A percentile compares a stretch with the other conserved stretches of the same genome.
Evolutionary conservation across 2,113 vertebrate species (phyloP).

Genomic region (Columba livia): DNA sequence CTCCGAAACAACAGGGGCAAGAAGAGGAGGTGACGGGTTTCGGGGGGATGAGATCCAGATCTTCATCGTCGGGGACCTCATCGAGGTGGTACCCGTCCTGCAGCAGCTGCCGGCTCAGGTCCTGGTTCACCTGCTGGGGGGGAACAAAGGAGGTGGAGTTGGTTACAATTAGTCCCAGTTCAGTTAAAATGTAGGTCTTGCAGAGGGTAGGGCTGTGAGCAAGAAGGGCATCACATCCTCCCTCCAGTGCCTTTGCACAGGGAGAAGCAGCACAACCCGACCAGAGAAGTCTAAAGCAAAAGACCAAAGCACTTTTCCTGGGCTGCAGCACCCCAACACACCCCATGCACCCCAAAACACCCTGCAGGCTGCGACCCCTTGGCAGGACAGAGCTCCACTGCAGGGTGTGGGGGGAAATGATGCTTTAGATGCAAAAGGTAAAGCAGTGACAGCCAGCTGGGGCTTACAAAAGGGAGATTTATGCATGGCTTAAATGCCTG

Average conservation of each 20-base stretch:
- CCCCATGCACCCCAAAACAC: not conserved
- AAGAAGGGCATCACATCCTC: not conserved
- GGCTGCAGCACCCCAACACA: not conserved
- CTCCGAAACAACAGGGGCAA: slow-evolving; percentile 82
- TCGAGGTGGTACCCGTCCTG: slow-evolving; percentile 95
- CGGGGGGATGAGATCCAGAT: slow-evolving; percentile 94
- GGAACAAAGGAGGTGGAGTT: not conserved
- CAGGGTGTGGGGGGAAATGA: not conserved
- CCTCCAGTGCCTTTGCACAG: not conserved
- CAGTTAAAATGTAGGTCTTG: not conserved
- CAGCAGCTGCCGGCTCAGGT: slow-evolving; percentile 90
- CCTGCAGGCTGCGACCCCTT: fast-evolving
- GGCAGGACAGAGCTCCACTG: not conserved
- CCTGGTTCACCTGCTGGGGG: slow-evolving; percentile 88
- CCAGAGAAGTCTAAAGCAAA: not conserved
- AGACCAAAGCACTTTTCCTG: not conserved
- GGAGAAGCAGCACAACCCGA: not conserved
- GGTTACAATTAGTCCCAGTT: not conserved
- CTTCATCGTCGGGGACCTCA: slow-evolving; percentile 95
- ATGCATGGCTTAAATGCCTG: not conserved
- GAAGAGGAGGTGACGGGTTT: slow-evolving; percentile 85
- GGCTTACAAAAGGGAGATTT: not conserved
- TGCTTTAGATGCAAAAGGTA: not conserved
- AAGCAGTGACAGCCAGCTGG: not conserved
- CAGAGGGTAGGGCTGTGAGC: not conserved